A percentile compares a stretch with the other conserved stretches of the same genome.
phyloP scores from a whole-genome alignment of 2,888 invertebrate species.

The Neoascia interrupta region DNA sequence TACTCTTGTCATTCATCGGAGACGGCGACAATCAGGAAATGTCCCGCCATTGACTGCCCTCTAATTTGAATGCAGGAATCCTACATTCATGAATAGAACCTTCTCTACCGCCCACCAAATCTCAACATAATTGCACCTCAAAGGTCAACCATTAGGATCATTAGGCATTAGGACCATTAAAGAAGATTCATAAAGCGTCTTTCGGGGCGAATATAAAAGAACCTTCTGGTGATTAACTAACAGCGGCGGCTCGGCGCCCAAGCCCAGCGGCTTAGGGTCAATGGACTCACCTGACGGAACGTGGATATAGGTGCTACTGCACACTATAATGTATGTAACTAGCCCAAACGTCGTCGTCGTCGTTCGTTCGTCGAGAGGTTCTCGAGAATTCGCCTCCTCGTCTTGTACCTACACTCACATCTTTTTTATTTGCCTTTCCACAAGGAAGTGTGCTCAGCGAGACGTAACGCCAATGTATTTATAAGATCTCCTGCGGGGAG shows the following conservation, averaged over 20 bases:
- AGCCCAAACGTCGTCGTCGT: too few relatives aligned
- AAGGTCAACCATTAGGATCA: conserved; percentile 7
- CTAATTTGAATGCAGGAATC: conserved; percentile 23
- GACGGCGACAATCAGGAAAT: conserved; percentile 45
- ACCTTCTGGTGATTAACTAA: too few relatives aligned
- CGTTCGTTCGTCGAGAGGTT: conserved; percentile 17
- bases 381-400: conserved; percentile 6
- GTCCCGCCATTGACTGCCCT: conserved; percentile 26
- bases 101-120: background rate
- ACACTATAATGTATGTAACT: conserved; percentile 21
- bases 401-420: background rate
- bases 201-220: too few relatives aligned
- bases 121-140: background rate
- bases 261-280: conserved; percentile 27
- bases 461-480: conserved; percentile 35
- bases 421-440: conserved; percentile 21
- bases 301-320: conserved; percentile 24
- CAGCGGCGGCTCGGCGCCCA: too few relatives aligned
- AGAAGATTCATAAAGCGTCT: too few relatives aligned
- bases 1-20: conserved; percentile 4
- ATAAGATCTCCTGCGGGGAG: conserved; percentile 9
- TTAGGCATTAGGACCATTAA: too few relatives aligned
- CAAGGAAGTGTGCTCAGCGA: conserved; percentile 48
- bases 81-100: too few relatives aligned
- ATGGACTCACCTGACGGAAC: too few relatives aligned